Conservation (phyloP, 2,888 invertebrate species). For the Diaprepes abbreviatus region DNA sequence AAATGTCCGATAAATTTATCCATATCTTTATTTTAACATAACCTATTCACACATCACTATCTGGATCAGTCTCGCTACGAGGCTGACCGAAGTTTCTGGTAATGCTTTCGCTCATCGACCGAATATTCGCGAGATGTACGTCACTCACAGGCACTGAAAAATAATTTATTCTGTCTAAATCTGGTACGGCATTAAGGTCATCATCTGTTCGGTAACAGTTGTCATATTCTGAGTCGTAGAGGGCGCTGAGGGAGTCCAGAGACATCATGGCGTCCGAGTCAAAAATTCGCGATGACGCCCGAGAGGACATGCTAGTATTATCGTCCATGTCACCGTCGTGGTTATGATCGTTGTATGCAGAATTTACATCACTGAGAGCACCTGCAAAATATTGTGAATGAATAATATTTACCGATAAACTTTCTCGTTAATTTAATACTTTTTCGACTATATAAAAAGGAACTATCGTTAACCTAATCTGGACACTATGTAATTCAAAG, state of each 20-base stretch:
- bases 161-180: slow-evolving; percentile 67
- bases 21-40: not conserved
- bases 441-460: no score
- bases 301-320: slow-evolving; percentile 85
- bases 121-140: slow-evolving; percentile 80
- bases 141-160: slow-evolving; percentile 69
- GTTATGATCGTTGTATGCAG: slow-evolving; percentile 78
- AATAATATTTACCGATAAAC: no score
- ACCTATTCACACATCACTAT: slow-evolving; percentile 74
- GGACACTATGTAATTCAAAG: no score
- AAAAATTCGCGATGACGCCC: slow-evolving; percentile 86
- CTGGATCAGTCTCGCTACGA: slow-evolving; percentile 75
- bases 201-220: slow-evolving; percentile 73
- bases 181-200: slow-evolving; percentile 67
- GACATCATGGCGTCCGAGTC: slow-evolving; percentile 84
- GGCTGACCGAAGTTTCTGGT: slow-evolving; percentile 83
- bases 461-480: no score
- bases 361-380: slow-evolving; percentile 89
- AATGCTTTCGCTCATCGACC: slow-evolving; percentile 83
- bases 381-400: slow-evolving; percentile 64
- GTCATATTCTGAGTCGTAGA: slow-evolving; percentile 84
- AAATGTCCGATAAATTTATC: not conserved
- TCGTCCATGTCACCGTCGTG: slow-evolving; percentile 73
- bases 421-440: no score
- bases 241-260: slow-evolving; percentile 84